Conservation (phyloP, 2,888 invertebrate species). For the Lissonota sp. region DNA sequence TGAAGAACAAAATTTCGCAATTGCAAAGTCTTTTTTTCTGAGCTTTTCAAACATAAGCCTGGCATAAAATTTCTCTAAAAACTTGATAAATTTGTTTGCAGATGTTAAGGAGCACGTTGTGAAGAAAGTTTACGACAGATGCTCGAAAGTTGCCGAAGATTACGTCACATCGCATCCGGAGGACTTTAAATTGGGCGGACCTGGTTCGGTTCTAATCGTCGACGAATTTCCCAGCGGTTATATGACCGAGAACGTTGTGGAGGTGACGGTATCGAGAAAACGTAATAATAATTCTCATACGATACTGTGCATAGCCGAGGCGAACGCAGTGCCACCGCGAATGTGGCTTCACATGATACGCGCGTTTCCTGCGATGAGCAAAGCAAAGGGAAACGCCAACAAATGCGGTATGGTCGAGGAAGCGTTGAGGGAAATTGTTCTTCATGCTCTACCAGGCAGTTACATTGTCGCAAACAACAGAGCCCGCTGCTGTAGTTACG, state of each 20-base stretch:
- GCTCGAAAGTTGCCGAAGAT: constrained; percentile 85
- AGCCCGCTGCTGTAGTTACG: constrained; percentile 80
- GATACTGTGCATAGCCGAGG: constrained; percentile 88
- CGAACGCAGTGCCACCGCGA: constrained; percentile 83
- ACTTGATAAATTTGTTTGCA: constrained; percentile 76
- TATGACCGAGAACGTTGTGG: constrained; percentile 85
- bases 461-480: constrained; percentile 82
- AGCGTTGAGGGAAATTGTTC: constrained; percentile 80
- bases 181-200: constrained; percentile 86
- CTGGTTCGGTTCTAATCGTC: constrained; percentile 86
- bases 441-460: constrained; percentile 81
- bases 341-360: constrained; percentile 83
- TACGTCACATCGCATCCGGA: constrained; percentile 84
- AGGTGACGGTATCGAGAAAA: constrained; percentile 83
- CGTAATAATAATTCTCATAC: constrained; percentile 85
- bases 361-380: constrained; percentile 77
- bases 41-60: background rate
- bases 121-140: constrained; percentile 86
- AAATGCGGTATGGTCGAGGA: constrained; percentile 80
- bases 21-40: background rate
- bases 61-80: constrained; percentile 1
- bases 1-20: background rate
- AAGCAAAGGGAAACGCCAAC: constrained; percentile 65
- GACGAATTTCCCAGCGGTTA: constrained; percentile 88
- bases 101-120: constrained; percentile 86